These are phyloP conservation scores for Polymixis lichenea DNA, from an alignment of 2,888 invertebrate genomes.

Conservation along the genomic window DNA sequence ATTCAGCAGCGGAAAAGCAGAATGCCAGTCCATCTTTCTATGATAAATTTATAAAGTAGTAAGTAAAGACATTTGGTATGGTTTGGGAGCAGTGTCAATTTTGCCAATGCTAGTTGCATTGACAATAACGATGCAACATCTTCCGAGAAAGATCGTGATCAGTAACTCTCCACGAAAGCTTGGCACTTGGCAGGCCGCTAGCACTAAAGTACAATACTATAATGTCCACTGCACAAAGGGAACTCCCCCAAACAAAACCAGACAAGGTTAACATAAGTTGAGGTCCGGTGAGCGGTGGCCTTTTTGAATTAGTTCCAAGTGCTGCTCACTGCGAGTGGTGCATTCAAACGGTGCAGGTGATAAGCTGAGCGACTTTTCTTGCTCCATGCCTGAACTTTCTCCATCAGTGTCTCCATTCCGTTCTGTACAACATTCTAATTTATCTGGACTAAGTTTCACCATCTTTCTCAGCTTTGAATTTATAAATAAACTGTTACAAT, in stretches of 20 bases:
- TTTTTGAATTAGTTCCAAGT: constrained; percentile 74
- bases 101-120: too few relatives aligned
- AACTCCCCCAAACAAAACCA: constrained; percentile 39
- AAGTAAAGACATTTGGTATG: neutral
- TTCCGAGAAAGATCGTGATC: neutral
- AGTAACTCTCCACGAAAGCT: neutral
- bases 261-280: constrained; percentile 48
- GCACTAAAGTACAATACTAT: neutral
- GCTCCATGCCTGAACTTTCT: neutral
- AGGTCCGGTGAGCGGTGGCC: constrained; percentile 55
- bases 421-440: too few relatives aligned
- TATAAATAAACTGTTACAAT: neutral
- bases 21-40: neutral
- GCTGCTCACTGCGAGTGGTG: constrained; percentile 50
- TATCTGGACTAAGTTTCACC: too few relatives aligned
- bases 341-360: constrained; percentile 29
- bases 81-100: too few relatives aligned
- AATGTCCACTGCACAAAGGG: constrained; percentile 16
- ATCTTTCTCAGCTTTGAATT: neutral
- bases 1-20: too few relatives aligned
- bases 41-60: too few relatives aligned
- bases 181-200: constrained; percentile 25
- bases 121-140: too few relatives aligned
- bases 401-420: neutral
- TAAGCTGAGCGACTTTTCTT: constrained; percentile 14